Percentiles rank a stretch among this genome's conserved stretches.
Evolutionary conservation across 2,113 vertebrate species (phyloP).

Genomic region (Sylvietta virens): DNA sequence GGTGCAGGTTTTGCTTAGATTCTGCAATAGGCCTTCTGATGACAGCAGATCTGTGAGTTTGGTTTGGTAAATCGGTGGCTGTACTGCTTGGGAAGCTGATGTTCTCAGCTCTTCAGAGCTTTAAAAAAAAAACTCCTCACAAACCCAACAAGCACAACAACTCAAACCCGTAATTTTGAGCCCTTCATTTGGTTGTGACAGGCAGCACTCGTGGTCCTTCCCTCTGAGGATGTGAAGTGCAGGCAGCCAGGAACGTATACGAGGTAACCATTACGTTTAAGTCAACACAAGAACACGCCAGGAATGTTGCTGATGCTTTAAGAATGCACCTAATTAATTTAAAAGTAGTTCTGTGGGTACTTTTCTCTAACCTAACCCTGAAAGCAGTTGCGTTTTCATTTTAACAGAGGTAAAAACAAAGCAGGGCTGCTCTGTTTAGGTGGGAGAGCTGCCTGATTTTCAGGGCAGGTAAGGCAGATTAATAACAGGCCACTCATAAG

Average conservation of each 20-base stretch:
- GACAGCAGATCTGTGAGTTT: background rate
- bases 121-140: background rate
- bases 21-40: background rate
- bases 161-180: background rate
- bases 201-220: background rate
- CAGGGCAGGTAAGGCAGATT: slow-evolving; percentile 75
- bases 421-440: slow-evolving; percentile 5
- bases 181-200: background rate
- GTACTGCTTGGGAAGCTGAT: background rate
- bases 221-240: background rate
- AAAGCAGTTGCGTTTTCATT: background rate
- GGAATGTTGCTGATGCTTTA: slow-evolving; percentile 59
- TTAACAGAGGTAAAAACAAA: background rate
- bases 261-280: background rate
- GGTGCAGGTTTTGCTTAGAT: background rate
- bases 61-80: fast-evolving
- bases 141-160: background rate
- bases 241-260: background rate
- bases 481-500: slow-evolving; percentile 72
- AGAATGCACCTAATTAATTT: slow-evolving; percentile 51
- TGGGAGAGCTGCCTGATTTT: slow-evolving; percentile 29
- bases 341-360: background rate
- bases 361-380: background rate
- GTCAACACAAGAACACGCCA: slow-evolving; percentile 15
- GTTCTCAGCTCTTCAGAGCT: background rate